phyloP scores from a whole-genome alignment of 2,797 vertebrate genomes.

The Chelonia mydas region DNA sequence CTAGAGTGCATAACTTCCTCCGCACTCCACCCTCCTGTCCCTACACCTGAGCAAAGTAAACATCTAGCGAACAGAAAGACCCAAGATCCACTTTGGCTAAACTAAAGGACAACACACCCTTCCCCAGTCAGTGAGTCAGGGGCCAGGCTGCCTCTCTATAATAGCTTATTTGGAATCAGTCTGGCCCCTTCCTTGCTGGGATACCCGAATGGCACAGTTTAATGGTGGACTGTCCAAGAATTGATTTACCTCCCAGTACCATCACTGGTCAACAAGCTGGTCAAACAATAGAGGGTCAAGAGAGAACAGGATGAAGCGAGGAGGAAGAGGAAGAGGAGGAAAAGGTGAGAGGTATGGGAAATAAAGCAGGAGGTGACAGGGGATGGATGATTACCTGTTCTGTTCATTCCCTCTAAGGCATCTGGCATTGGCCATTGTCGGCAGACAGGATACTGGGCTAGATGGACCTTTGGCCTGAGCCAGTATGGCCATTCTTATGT shows the following conservation, averaged over 20 bases:
- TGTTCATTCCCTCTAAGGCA: neutral
- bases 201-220: neutral
- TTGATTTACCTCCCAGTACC: neutral
- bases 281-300: neutral
- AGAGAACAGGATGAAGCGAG: neutral
- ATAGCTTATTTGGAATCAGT: neutral
- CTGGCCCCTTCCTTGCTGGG: neutral
- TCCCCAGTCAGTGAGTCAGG: neutral
- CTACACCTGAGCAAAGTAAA: neutral
- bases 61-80: neutral
- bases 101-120: neutral
- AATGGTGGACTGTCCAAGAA: neutral
- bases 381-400: too few relatives aligned
- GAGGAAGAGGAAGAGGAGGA: neutral
- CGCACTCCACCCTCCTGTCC: neutral
- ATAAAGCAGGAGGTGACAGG: neutral
- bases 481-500: too few relatives aligned
- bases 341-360: neutral
- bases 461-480: too few relatives aligned
- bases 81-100: neutral
- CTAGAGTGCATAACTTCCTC: neutral
- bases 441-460: too few relatives aligned
- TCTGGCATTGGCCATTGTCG: too few relatives aligned
- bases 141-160: neutral
- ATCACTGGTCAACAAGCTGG: rapidly evolving